phyloP scores from a whole-genome alignment of 2,797 vertebrate species.

The Orestias chungarensis region DNA sequence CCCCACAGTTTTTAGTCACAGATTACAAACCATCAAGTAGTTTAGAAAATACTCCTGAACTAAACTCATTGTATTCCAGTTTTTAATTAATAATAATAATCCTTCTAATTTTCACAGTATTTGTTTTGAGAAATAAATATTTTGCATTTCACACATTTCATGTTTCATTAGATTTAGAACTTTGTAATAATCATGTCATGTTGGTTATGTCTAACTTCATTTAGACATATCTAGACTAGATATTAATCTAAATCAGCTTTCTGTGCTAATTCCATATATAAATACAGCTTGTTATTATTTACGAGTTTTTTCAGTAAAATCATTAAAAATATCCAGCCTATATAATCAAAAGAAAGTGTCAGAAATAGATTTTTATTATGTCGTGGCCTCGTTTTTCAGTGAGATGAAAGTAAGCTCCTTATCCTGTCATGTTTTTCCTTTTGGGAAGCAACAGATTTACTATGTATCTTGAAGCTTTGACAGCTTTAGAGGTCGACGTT shows the following conservation, averaged over 20 bases:
- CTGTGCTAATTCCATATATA: not conserved
- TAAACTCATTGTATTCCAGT: not conserved
- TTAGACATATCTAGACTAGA: not conserved
- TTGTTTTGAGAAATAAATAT: not conserved
- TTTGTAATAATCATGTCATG: not conserved
- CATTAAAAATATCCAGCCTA: not conserved
- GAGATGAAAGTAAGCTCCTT: constrained; percentile 31
- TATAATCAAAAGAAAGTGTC: constrained; percentile 18
- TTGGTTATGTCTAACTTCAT: not conserved
- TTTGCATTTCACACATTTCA: not conserved
- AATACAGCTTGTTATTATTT: not conserved
- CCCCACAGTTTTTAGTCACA: not conserved
- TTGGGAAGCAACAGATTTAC: constrained; percentile 38
- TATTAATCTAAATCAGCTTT: not conserved
- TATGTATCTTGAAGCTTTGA: constrained; percentile 34
- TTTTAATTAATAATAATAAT: not conserved
- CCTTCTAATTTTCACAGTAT: not conserved
- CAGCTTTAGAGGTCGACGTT: constrained; percentile 24
- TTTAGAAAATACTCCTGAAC: not conserved
- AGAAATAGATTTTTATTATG: constrained; percentile 20
- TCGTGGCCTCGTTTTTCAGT: constrained; percentile 38
- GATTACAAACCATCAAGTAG: not conserved
- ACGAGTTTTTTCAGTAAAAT: constrained; percentile 1
- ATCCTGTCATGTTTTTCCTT: constrained; percentile 34
- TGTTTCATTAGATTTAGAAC: not conserved